Evolutionary conservation across 2,113 vertebrate genomes (phyloP).

Genomic region (Myotis davidii): DNA sequence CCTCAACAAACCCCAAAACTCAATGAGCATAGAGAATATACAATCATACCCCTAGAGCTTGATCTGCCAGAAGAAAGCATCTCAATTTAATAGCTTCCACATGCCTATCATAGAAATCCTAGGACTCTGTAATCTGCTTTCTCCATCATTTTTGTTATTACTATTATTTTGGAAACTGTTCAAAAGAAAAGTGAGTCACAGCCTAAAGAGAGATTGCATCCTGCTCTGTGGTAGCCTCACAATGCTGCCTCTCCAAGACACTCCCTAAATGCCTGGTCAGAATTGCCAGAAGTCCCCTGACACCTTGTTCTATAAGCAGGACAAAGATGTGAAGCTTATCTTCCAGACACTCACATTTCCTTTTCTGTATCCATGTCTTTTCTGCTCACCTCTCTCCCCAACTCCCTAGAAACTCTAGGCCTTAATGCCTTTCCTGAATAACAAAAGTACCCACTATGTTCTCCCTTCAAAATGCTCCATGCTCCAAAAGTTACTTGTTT

Average conservation of each 20-base stretch:
- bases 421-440: neutral
- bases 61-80: constrained; percentile 1
- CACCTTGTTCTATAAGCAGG: neutral
- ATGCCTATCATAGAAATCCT: constrained; percentile 78
- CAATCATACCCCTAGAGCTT: neutral
- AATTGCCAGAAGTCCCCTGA: neutral
- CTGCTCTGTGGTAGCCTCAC: neutral
- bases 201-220: neutral
- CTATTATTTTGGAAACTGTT: constrained; percentile 76
- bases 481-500: neutral
- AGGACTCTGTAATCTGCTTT: constrained; percentile 80
- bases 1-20: neutral
- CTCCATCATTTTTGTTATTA: constrained; percentile 80
- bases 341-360: neutral
- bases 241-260: neutral
- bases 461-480: neutral
- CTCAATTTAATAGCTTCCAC: constrained; percentile 75
- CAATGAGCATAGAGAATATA: neutral
- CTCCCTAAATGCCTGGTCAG: neutral
- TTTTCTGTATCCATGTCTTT: neutral
- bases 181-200: constrained; percentile 67
- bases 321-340: neutral
- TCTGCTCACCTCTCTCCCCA: neutral
- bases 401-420: neutral
- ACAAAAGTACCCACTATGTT: neutral